Percentiles rank a stretch among this genome's conserved stretches.
Evolutionary conservation across 1,140 invertebrate species (phyloP).

Genomic region (Eumaeus atala): DNA sequence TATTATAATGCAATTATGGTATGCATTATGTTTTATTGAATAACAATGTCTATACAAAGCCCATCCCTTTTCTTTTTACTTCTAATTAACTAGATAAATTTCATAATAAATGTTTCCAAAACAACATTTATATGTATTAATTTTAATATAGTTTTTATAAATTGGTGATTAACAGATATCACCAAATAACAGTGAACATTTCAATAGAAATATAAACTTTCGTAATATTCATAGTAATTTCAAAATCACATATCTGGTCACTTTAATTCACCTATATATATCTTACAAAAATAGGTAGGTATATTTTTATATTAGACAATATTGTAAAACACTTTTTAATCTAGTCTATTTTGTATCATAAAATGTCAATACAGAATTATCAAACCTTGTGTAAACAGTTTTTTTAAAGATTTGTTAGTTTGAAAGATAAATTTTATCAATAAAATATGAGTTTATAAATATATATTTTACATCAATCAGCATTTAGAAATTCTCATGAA

Average conservation of each 20-base stretch:
- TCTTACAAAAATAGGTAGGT: slow-evolving; percentile 9
- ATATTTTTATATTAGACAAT: neutral
- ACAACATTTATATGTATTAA: slow-evolving; percentile 2
- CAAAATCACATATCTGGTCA: neutral
- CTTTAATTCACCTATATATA: neutral
- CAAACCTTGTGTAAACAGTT: slow-evolving; percentile 1
- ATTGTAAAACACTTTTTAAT: neutral
- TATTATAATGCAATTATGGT: no score
- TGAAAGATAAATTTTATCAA: slow-evolving; percentile 2
- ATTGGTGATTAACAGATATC: neutral
- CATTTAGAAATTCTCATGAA: neutral
- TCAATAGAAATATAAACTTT: slow-evolving; percentile 5
- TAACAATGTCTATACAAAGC: no score
- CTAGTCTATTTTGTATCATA: neutral
- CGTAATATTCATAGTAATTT: neutral
- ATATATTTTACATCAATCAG: slow-evolving; percentile 2
- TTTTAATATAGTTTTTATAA: neutral
- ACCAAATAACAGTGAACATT: neutral
- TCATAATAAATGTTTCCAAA: slow-evolving; percentile 4
- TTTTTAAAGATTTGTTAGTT: neutral
- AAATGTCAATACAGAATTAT: slow-evolving; percentile 3
- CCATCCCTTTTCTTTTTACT: no score
- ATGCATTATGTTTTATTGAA: no score
- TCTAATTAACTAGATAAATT: neutral
- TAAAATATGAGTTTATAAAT: slow-evolving; percentile 7